Percentiles rank a stretch among this genome's conserved stretches.
These are phyloP conservation scores for Apotomis betuletana DNA, from an alignment of 2,888 invertebrate species.

Conservation along the genomic window DNA sequence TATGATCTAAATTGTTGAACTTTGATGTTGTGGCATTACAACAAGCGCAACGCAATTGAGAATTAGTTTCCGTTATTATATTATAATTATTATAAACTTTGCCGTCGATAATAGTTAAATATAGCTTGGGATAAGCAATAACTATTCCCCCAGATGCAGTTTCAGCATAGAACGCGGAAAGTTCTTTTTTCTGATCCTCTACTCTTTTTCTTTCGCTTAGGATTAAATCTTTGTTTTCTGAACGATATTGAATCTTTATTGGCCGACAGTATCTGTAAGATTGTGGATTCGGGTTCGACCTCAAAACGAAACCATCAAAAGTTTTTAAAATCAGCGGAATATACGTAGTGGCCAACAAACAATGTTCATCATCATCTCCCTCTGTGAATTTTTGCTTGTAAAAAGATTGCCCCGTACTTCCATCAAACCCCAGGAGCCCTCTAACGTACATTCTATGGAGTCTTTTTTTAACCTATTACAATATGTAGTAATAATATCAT, in stretches of 20 bases:
- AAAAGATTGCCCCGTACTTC: neutral
- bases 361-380: neutral
- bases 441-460: neutral
- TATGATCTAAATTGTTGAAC: neutral
- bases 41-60: conserved; percentile 2
- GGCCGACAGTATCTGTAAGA: conserved; percentile 11
- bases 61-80: neutral
- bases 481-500: conserved; percentile 9
- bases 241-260: neutral
- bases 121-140: neutral
- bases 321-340: conserved; percentile 15
- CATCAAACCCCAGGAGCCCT: conserved; percentile 11
- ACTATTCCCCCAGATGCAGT: neutral
- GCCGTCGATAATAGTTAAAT: neutral
- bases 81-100: conserved; percentile 8
- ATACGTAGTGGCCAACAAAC: conserved; percentile 15
- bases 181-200: neutral
- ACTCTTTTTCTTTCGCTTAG: neutral
- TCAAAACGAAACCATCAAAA: conserved; percentile 8
- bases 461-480: neutral
- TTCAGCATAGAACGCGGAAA: neutral
- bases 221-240: neutral
- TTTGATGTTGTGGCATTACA: neutral
- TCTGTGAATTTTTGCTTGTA: conserved; percentile 8
- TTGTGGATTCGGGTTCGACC: conserved; percentile 4